Percentiles rank a stretch among this genome's conserved stretches.
phyloP scores from a whole-genome alignment of 2,888 invertebrate species.

The Calephelis perditalis region DNA sequence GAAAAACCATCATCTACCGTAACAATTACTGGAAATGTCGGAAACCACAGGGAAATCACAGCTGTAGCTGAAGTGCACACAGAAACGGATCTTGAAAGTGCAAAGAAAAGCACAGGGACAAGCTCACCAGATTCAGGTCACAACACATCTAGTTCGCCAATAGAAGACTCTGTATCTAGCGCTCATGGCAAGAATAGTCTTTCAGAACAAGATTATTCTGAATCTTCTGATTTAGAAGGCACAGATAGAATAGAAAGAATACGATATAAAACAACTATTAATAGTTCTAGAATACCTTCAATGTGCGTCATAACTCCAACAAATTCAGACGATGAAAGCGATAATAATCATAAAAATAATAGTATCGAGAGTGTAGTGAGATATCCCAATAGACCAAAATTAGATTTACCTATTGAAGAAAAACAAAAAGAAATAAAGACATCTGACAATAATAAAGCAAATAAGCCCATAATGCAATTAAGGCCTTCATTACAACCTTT shows the following conservation, averaged over 20 bases:
- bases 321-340: slow-evolving; percentile 91
- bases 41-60: slow-evolving; percentile 73
- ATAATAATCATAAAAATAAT: slow-evolving; percentile 55
- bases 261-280: slow-evolving; percentile 90
- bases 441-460: slow-evolving; percentile 32
- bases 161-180: slow-evolving; percentile 85
- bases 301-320: slow-evolving; percentile 95
- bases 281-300: slow-evolving; percentile 92
- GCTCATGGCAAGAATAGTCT: slow-evolving; percentile 83
- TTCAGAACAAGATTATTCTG: slow-evolving; percentile 90
- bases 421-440: slow-evolving; percentile 48
- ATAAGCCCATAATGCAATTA: slow-evolving; percentile 47
- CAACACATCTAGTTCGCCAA: slow-evolving; percentile 88
- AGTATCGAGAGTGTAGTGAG: slow-evolving; percentile 35
- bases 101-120: slow-evolving; percentile 80
- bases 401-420: slow-evolving; percentile 58
- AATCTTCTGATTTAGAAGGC: slow-evolving; percentile 92
- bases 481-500: slow-evolving; percentile 77
- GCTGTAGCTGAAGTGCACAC: slow-evolving; percentile 79
- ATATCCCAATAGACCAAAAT: slow-evolving; percentile 53
- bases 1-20: slow-evolving; percentile 51
- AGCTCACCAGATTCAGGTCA: slow-evolving; percentile 89
- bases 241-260: slow-evolving; percentile 91
- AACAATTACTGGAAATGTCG: slow-evolving; percentile 62
- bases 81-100: slow-evolving; percentile 62